Base-by-base conservation (phyloP, 2,113 vertebrate species). In the Pteropus alecto region DNA sequence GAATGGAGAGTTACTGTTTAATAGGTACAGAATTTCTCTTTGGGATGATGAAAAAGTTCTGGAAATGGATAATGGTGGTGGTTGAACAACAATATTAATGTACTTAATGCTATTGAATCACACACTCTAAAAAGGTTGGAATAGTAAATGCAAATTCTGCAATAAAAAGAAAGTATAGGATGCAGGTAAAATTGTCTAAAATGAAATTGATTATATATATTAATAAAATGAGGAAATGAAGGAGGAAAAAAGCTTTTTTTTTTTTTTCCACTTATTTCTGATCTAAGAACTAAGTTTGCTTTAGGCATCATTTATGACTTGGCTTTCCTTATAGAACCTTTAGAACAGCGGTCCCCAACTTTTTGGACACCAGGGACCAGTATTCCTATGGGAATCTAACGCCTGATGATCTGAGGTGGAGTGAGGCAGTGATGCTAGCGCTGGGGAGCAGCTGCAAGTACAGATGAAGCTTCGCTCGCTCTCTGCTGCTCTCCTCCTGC, bases 251-350 rank as follows among this genome's bases (percentile, higher is more conserved):
- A 51, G 33, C 5, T 15, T 61, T 2, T 63, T 41, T 58, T 96
- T 88, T 71, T 28, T 16, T 33, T 16, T 18, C 41, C 41, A 54
- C 21, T 90, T 43, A 73, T 56, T 97, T 94, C 87, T 93, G 18
- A 68, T 35, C 28, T 63, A 87, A 60, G n/a, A 74, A 67, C 68
- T 28, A 60, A 56, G 28, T 74, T 97, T 98, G 82, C 97, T 98
- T 97, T 96, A 97, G 97, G 96, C 93, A 94, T 97, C 79, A 46
- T 95, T 95, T 91, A 0, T 96, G 92, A 93, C 90, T 97, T 97
- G 97, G 76, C 60, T 94, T 94, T 95, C 63, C 81, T 71, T 35
- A 24, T 70, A 91, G 46, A 41, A 19, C 26, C 21, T 81, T 77
- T 58, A 38, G 7, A 46, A 73, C 13, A 1, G 43, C 43, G 38